phyloP scores from a whole-genome alignment of 2,113 vertebrate genomes.

The Chamaea fasciata region DNA sequence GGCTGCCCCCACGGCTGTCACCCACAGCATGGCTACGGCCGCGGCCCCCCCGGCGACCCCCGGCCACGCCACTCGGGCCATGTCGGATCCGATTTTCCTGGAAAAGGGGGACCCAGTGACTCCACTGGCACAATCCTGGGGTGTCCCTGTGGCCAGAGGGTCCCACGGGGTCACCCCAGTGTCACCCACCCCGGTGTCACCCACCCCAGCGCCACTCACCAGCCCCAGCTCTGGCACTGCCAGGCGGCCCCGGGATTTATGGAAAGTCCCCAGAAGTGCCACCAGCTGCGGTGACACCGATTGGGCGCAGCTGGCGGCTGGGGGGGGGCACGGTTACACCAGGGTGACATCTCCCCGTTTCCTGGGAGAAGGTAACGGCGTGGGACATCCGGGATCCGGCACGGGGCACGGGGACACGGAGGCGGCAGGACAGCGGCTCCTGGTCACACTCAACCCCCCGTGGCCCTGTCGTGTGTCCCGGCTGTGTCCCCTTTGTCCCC shows the following conservation, averaged over 20 bases:
- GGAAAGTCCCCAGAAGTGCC: not conserved
- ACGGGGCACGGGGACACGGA: not conserved
- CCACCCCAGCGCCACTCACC: not conserved
- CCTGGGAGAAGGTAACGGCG: not conserved
- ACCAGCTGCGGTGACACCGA: not conserved
- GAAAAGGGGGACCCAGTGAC: not conserved
- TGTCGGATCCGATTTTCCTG: not conserved
- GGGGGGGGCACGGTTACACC: not conserved
- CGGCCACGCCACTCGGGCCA: not conserved
- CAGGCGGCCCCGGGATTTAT: not conserved
- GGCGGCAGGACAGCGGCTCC: not conserved
- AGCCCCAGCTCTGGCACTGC: not conserved
- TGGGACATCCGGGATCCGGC: not conserved
- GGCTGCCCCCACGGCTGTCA: not conserved
- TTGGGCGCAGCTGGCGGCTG: not conserved
- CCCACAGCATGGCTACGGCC: not conserved
- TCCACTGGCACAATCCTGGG: not conserved
- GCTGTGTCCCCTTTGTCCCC: no score
- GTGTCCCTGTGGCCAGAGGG: not conserved
- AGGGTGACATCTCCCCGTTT: not conserved
- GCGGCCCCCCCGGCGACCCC: accelerated
- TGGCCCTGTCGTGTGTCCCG: no score
- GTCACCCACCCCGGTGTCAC: not conserved
- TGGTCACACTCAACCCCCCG: not conserved
- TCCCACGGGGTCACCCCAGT: not conserved